Conservation (phyloP, 2,113 vertebrate genomes). For the Tricholaema leucomelas region DNA sequence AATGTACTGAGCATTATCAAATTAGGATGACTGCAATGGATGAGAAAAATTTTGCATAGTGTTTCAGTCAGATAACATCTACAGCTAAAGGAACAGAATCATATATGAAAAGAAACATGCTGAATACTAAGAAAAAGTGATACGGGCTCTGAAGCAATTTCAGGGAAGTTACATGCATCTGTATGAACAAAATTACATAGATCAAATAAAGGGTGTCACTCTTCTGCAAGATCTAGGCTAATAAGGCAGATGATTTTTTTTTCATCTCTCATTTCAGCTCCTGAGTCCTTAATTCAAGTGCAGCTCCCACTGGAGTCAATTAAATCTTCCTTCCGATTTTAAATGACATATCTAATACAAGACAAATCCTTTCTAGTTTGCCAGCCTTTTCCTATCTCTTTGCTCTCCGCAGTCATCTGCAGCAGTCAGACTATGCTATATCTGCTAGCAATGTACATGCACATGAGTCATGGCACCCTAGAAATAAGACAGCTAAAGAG, state of each 20-base stretch:
- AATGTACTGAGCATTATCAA: not conserved
- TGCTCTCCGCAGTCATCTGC: not conserved
- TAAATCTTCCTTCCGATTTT: not conserved
- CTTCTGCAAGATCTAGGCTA: not conserved
- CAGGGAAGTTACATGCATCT: not conserved
- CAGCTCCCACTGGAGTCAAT: conserved; percentile 16
- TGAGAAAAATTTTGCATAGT: not conserved
- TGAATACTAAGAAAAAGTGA: not conserved
- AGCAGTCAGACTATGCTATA: not conserved
- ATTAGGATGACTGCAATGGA: not conserved
- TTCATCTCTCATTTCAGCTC: not conserved
- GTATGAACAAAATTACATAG: not conserved
- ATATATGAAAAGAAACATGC: not conserved
- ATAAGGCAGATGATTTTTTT: not conserved
- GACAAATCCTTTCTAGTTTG: not conserved
- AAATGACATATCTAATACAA: not conserved
- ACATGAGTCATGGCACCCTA: not conserved
- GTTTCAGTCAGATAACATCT: not conserved
- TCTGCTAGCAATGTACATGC: not conserved
- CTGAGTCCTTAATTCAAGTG: not conserved
- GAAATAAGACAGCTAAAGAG: not conserved
- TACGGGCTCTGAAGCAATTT: not conserved
- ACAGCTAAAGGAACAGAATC: not conserved
- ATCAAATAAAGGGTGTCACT: not conserved
- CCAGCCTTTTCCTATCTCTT: not conserved